Conservation (phyloP, 2,113 vertebrate species). For the Prolemur simus region DNA sequence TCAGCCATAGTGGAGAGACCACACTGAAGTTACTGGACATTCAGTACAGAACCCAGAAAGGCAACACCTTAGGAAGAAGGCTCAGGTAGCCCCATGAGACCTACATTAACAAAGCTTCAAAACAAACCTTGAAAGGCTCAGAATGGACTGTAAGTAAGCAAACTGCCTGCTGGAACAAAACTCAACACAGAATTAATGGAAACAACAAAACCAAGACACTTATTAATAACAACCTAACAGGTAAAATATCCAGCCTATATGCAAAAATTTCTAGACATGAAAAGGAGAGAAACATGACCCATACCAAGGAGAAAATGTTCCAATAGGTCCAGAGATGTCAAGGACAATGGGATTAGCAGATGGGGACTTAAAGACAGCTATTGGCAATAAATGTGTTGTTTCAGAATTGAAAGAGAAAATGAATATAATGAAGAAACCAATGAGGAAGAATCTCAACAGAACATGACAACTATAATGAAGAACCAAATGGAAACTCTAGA, state of each 20-base stretch:
- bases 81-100: neutral
- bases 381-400: neutral
- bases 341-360: neutral
- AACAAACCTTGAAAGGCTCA: neutral
- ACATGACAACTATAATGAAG: neutral
- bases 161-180: neutral
- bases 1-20: neutral
- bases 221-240: neutral
- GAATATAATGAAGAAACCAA: neutral
- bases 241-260: neutral
- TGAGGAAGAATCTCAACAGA: neutral
- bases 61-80: neutral
- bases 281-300: neutral
- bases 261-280: neutral
- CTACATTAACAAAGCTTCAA: neutral
- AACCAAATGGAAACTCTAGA: neutral
- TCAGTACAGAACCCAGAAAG: neutral
- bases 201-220: neutral
- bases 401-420: neutral
- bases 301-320: neutral
- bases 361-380: neutral
- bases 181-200: neutral
- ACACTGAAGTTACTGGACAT: neutral
- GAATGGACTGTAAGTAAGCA: neutral
- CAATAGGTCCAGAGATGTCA: neutral